A percentile compares a stretch with the other conserved stretches of the same genome.
Evolutionary conservation across 92 coral and sea anemone species (phyloP).

Genomic region (Epizoanthus ramosus): DNA sequence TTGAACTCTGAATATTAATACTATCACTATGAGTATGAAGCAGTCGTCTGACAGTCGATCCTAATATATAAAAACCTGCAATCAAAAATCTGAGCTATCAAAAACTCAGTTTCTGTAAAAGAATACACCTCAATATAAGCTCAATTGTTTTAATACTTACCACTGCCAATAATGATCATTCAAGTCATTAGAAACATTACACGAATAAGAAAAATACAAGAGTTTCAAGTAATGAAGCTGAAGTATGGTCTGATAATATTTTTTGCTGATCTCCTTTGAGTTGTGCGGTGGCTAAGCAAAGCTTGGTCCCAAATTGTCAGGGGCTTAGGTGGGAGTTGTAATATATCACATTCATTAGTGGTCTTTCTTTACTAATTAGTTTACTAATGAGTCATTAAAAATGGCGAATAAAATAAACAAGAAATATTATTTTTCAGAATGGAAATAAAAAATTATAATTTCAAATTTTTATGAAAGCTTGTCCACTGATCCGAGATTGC

Average conservation of each 20-base stretch:
- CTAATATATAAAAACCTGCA: too few species aligned
- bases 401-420: too few species aligned
- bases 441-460: too few species aligned
- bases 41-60: too few species aligned
- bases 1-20: too few species aligned
- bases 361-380: not conserved
- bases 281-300: conserved; percentile 33
- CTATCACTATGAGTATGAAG: too few species aligned
- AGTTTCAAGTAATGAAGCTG: not conserved
- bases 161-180: not conserved
- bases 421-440: too few species aligned
- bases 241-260: not conserved
- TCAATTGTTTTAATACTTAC: not conserved
- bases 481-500: not conserved
- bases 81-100: not conserved
- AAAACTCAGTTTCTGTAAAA: too few species aligned
- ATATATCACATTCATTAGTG: not conserved
- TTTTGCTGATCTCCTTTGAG: not conserved
- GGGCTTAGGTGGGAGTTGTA: conserved; percentile 1
- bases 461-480: too few species aligned
- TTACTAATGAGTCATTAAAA: too few species aligned
- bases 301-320: not conserved
- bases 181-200: not conserved
- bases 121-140: not conserved
- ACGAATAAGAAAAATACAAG: not conserved